Evolutionary conservation across 2,888 invertebrate genomes (phyloP).

Genomic region (Cheilosia variabilis): DNA sequence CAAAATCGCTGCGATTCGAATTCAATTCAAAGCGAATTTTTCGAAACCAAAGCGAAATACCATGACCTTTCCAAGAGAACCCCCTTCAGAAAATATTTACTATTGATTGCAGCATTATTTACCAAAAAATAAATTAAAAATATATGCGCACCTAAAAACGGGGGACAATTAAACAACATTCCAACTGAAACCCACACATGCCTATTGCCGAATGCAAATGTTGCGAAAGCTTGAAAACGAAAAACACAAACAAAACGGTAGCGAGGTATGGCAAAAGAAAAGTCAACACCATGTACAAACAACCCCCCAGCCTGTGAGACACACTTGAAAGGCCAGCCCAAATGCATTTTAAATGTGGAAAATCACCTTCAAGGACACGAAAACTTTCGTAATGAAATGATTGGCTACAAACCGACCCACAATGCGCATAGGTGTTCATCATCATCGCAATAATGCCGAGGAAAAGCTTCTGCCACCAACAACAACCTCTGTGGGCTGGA

Average conservation of each 20-base stretch:
- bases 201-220: background rate
- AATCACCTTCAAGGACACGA: conserved; percentile 76
- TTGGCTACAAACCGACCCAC: conserved; percentile 76
- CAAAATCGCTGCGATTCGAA: background rate
- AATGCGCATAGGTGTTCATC: conserved; percentile 75
- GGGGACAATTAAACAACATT: conserved; percentile 1
- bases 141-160: background rate
- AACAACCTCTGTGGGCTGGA: conserved; percentile 57
- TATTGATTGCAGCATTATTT: background rate
- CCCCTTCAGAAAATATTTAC: background rate
- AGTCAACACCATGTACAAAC: conserved; percentile 12
- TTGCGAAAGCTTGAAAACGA: background rate
- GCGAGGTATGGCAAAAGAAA: background rate
- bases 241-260: background rate
- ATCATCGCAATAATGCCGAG: no score
- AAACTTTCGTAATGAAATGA: conserved; percentile 77
- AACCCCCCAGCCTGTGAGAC: conserved; percentile 11
- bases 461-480: conserved; percentile 60
- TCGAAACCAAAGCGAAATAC: background rate
- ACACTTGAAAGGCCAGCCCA: conserved; percentile 75
- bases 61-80: background rate
- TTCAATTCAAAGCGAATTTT: background rate
- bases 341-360: conserved; percentile 76
- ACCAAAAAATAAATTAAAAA: background rate
- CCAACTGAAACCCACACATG: background rate